phyloP scores from a whole-genome alignment of 2,113 vertebrate species.

The Hirundichthys speculiger region DNA sequence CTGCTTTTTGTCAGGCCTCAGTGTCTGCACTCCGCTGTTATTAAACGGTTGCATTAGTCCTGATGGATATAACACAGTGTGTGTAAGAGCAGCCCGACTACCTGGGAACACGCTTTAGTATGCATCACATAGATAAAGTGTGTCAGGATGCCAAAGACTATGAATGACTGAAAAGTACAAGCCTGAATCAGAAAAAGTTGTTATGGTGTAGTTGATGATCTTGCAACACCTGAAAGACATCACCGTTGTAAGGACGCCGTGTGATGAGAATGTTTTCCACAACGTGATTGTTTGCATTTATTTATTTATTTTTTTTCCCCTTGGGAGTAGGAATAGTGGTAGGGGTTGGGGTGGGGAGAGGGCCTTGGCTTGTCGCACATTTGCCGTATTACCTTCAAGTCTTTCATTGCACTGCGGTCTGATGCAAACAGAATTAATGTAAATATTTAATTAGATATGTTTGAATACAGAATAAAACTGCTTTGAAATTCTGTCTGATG shows the following conservation, averaged over 20 bases:
- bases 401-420: constrained; percentile 7
- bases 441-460: constrained; percentile 14
- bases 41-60: constrained; percentile 53
- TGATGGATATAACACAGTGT: constrained; percentile 51
- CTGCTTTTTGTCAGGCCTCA: constrained; percentile 54
- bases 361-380: no score
- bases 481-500: constrained; percentile 4
- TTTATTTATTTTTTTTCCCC: no score
- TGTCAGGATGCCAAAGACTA: constrained; percentile 3
- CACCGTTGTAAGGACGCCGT: neutral
- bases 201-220: neutral
- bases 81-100: constrained; percentile 44
- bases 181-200: neutral
- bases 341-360: neutral
- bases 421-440: constrained; percentile 11
- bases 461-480: neutral
- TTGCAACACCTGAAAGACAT: neutral
- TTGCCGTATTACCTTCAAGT: neutral
- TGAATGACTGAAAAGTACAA: neutral
- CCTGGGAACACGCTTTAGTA: neutral
- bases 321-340: no score
- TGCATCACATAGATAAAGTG: constrained; percentile 3
- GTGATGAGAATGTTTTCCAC: no score
- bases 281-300: no score
- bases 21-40: constrained; percentile 41